Conservation (phyloP, 2,797 vertebrate species). For the Anguilla anguilla region DNA sequence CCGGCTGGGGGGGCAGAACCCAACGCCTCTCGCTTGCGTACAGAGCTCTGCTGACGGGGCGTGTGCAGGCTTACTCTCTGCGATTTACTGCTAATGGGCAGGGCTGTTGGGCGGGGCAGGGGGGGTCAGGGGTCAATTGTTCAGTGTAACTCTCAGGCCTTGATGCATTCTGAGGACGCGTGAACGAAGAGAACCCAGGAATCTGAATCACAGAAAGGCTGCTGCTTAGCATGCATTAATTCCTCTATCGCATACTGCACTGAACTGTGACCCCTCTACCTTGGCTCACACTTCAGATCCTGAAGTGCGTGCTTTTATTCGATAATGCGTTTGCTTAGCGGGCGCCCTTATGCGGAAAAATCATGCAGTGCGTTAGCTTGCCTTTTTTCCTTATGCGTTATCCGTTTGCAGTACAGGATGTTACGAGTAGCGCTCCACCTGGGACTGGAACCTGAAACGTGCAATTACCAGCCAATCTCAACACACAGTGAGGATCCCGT, state of each 20-base stretch:
- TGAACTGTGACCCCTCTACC: neutral
- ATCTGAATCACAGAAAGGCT: neutral
- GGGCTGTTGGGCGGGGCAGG: neutral
- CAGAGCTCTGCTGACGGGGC: neutral
- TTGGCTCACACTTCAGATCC: neutral
- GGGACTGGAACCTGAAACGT: neutral
- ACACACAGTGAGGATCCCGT: neutral
- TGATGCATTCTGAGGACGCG: neutral
- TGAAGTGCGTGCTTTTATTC: neutral
- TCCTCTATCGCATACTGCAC: neutral
- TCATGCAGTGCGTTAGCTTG: too few species aligned
- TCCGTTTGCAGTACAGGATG: neutral
- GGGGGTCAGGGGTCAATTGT: neutral
- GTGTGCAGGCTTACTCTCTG: neutral
- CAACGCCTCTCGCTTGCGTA: neutral
- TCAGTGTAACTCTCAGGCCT: neutral
- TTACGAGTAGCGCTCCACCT: neutral
- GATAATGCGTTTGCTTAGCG: neutral
- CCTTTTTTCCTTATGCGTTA: neutral
- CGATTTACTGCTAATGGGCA: neutral
- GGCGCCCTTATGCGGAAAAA: neutral
- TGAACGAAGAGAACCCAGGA: neutral
- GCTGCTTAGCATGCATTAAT: neutral
- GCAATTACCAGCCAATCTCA: neutral
- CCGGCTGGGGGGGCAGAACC: neutral